Evolutionary conservation across 2,797 vertebrate genomes (phyloP), one percentile per base, ranked within the genome.

Genomic region (Meriones psammophilus): DNA sequence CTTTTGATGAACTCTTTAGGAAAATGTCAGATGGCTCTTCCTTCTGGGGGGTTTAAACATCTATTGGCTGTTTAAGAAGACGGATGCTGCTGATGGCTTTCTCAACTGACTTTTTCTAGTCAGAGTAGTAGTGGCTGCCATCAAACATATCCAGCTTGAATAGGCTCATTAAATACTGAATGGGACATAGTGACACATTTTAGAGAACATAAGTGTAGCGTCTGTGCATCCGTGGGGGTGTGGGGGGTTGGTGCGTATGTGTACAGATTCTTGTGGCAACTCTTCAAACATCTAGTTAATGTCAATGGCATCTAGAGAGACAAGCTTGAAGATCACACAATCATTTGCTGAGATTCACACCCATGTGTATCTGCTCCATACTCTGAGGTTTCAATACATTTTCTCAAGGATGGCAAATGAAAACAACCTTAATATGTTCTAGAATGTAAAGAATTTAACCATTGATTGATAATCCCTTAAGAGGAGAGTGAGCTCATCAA

Each of bases 361-460:
- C 76, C 17, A 10, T 12, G 18, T 33, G 9, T 2, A 5, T 79
- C 18, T 8, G 22, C n/a, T 64, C 64, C 36, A 30, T 0, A 24
- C 26, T 36, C 39, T 28, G 50, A 18, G 20, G 24, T 22, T 36
- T 36, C 12, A 28, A 39, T 24, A 77, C 30, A 39, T 95, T 90
- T 94, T 92, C 85, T 91, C 69, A 92, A 88, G 20, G 18, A 58
- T 18, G 86, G 24, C 58, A 90, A 74, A 83, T 62, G 28, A 93
- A 83, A 96, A 89, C 54, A 92, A 80, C 3, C 26, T 64, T 89
- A 86, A 80, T 71, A 79, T 88, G 42, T 22, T 87, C 58, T 94
- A 94, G 77, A 83, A 73, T 83, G 83, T 88, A 94, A 83, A 94
- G 13, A 91, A 92, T 68, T 78, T 95, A 92, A 71, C 74, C 80